Evolutionary conservation across 2,113 vertebrate genomes (phyloP), one percentile per base, ranked within the genome.

Genomic region (Phocoena sinus): DNA sequence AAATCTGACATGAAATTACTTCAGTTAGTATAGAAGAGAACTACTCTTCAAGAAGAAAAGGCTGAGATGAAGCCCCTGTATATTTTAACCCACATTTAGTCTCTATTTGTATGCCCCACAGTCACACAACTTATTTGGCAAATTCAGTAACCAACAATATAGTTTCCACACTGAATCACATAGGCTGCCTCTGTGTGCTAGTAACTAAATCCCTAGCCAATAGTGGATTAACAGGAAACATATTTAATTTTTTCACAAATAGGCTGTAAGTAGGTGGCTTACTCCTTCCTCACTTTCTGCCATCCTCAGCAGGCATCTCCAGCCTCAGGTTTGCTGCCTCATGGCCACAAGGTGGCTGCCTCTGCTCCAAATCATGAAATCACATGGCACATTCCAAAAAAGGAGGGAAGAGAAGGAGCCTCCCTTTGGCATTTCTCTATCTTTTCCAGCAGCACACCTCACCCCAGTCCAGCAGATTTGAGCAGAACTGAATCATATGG

Each of bases 1-100:
- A 93, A 83, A 95, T 91, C 41, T 97, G 91, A 97, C 91, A 97
- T 73, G 93, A 97, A 94, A 89, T 94, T 65, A 89, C 44, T 88
- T 92, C 82, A 60, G 47, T 87, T 38, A 81, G 17, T 53, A 65
- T 70, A 84, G 53, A 91, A 91, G 60, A 81, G 15, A 95, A 92
- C 77, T 70, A n/a, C 11, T 88, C 33, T 95, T 76, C 53, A 92
- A 87, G 63, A 94, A 93, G 36, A 85, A 95, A 96, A 77, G 41
- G 14, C 65, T 71, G 50, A 93, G 53, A 79, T 70, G 53, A 92
- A 60, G 20, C 20, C 68, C 12, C 83, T 67, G 26, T 47, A 20
- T 71, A 63, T 94, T 81, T 91, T 76, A 96, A 89, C 67, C 31
- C 44, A 81, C 8, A 79, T 47, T 67, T 89, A n/a, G 47, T 71